Conservation (phyloP, 2,888 invertebrate species). For the Leptopilina drosophilae region DNA sequence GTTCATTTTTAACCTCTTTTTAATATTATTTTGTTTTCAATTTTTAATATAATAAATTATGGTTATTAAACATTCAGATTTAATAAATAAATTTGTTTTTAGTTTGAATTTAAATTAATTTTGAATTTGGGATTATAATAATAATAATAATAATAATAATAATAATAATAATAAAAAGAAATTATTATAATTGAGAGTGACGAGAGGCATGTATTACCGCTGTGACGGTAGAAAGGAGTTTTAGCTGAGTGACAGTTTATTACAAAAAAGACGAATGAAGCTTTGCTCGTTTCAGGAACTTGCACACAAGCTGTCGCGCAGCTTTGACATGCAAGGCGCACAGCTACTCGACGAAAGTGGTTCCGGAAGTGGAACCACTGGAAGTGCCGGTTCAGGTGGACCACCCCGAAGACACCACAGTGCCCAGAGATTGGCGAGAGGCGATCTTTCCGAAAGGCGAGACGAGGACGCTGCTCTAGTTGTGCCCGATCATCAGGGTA, state of each 20-base stretch:
- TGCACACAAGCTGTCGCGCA: conserved; percentile 91
- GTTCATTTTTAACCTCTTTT: no score
- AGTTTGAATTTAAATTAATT: no score
- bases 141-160: no score
- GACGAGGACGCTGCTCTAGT: conserved; percentile 87
- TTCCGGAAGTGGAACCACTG: conserved; percentile 61
- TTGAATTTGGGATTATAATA: no score
- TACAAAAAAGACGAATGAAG: conserved; percentile 50
- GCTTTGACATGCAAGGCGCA: conserved; percentile 90
- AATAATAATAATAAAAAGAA: neutral
- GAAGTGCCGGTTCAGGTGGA: conserved; percentile 67
- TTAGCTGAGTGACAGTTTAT: neutral
- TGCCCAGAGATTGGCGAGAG: conserved; percentile 70
- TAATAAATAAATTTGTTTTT: no score
- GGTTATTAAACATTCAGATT: no score
- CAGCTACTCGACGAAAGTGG: conserved; percentile 75
- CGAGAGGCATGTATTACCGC: conserved; percentile 27
- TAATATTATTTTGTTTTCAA: no score
- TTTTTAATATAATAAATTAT: no score
- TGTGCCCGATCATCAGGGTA: conserved; percentile 91
- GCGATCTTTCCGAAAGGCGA: conserved; percentile 64
- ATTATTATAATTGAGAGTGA: neutral
- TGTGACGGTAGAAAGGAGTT: conserved; percentile 20
- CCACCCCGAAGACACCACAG: conserved; percentile 73
- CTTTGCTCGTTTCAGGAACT: conserved; percentile 82